These are phyloP conservation scores for Clusia tigrina DNA, from an alignment of 2,888 invertebrate species.

Conservation along the genomic window DNA sequence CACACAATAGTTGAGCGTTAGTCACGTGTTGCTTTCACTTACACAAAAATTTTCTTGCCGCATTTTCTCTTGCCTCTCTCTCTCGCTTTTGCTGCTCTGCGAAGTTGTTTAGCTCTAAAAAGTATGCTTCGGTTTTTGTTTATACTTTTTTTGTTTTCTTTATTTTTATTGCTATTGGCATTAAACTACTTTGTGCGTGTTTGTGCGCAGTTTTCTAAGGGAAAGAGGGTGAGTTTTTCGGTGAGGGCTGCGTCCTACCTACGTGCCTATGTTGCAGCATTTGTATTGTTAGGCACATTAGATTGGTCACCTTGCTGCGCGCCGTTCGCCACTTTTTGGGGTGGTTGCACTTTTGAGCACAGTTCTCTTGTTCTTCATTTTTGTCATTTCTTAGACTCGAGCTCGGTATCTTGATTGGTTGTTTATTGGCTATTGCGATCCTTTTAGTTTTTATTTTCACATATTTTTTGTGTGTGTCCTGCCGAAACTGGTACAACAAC, in stretches of 20 bases:
- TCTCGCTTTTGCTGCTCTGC: neutral
- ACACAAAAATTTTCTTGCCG: constrained; percentile 20
- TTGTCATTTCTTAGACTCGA: constrained; percentile 22
- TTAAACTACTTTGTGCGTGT: neutral
- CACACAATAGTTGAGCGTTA: neutral
- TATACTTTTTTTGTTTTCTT: constrained; percentile 19
- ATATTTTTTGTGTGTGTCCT: constrained; percentile 24
- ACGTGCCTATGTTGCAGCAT: neutral
- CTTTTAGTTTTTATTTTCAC: constrained; percentile 1
- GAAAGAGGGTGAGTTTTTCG: constrained; percentile 3
- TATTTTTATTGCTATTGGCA: constrained; percentile 16
- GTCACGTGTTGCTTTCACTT: constrained; percentile 17
- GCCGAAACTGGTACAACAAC: constrained; percentile 25
- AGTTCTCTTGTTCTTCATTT: neutral
- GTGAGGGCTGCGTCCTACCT: neutral
- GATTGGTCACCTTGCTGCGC: constrained; percentile 19
- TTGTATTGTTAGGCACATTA: constrained; percentile 5
- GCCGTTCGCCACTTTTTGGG: constrained; percentile 19
- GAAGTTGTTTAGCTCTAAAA: constrained; percentile 31
- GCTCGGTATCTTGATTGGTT: constrained; percentile 32
- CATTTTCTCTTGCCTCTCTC: constrained; percentile 37
- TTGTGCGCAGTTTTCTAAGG: neutral
- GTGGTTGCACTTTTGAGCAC: constrained; percentile 17
- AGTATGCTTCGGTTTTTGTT: constrained; percentile 32
- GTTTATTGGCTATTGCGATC: constrained; percentile 13